A percentile compares a stretch with the other conserved stretches of the same genome.
These are phyloP conservation scores for Chloroceryle aenea DNA, from an alignment of 2,113 vertebrate genomes.

Conservation along the genomic window DNA sequence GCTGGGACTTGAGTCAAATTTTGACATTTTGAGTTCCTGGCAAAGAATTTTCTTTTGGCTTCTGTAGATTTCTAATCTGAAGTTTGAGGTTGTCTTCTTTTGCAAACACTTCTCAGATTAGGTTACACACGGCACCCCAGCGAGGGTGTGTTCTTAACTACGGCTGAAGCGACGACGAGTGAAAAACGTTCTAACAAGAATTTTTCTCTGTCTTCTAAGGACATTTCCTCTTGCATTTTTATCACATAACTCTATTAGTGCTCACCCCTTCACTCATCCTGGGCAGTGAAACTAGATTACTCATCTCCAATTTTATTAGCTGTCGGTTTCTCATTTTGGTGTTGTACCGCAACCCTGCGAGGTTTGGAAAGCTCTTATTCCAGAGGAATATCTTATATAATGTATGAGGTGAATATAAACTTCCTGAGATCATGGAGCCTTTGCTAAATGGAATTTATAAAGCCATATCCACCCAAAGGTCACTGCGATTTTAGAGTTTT, in stretches of 20 bases:
- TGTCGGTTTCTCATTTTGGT: background rate
- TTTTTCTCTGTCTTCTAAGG: background rate
- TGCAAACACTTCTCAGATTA: background rate
- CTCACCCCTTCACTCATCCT: slow-evolving; percentile 8
- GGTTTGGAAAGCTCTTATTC: slow-evolving; percentile 7
- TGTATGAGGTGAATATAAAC: background rate
- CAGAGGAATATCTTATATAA: background rate
- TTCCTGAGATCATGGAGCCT: background rate
- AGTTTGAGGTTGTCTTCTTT: background rate
- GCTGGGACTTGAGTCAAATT: slow-evolving; percentile 36
- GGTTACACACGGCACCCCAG: background rate
- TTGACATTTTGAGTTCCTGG: slow-evolving; percentile 23
- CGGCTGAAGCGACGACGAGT: background rate
- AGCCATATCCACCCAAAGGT: background rate
- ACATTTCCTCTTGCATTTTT: background rate
- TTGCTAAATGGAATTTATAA: background rate
- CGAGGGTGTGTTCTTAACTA: background rate
- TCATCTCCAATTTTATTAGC: slow-evolving; percentile 45
- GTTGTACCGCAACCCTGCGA: background rate
- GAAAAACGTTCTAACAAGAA: background rate
- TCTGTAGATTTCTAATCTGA: background rate
- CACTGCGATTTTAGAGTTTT: background rate
- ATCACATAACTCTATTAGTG: background rate
- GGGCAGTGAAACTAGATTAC: slow-evolving; percentile 29
- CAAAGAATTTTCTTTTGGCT: background rate